phyloP scores from a whole-genome alignment of 2,888 invertebrate genomes.

The Sclerodermus sp. region DNA sequence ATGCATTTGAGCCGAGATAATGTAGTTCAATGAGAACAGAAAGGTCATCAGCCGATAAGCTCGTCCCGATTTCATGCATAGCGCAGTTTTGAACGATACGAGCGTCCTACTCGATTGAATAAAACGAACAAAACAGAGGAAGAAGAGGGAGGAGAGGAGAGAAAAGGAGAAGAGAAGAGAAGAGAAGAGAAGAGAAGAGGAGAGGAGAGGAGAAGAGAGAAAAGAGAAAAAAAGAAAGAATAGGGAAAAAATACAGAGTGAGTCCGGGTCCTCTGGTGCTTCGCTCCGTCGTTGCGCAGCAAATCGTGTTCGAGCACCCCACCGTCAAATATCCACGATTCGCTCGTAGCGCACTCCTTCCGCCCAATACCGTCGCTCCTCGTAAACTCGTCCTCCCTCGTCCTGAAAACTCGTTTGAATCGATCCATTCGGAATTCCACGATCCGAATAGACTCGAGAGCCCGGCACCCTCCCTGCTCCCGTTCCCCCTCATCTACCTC shows the following conservation, averaged over 20 bases:
- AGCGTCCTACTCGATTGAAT: too few relatives aligned
- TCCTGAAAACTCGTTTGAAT: conserved; percentile 35
- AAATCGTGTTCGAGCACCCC: conserved; percentile 35
- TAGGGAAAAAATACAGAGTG: not conserved
- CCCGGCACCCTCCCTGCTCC: not conserved
- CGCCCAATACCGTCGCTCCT: conserved; percentile 36
- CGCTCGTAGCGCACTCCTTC: conserved; percentile 32
- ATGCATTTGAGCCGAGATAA: too few relatives aligned
- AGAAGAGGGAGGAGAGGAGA: too few relatives aligned
- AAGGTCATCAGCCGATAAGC: too few relatives aligned
- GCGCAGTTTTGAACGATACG: too few relatives aligned
- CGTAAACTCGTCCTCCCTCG: conserved; percentile 36
- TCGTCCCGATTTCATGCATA: too few relatives aligned
- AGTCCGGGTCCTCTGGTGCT: too few relatives aligned
- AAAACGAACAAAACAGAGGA: too few relatives aligned
- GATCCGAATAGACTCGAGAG: conserved; percentile 17
- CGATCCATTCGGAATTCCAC: conserved; percentile 34
- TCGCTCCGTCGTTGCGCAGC: conserved; percentile 17
- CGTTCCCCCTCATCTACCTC: not conserved
- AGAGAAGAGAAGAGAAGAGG: too few relatives aligned
- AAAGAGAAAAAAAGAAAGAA: not conserved
- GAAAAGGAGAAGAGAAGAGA: too few relatives aligned
- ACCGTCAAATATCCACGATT: conserved; percentile 37
- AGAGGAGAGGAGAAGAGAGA: too few relatives aligned
- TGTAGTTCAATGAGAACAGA: too few relatives aligned